Base-by-base conservation (phyloP, 2,888 invertebrate genomes). In the Leptinotarsa tumamoca region DNA sequence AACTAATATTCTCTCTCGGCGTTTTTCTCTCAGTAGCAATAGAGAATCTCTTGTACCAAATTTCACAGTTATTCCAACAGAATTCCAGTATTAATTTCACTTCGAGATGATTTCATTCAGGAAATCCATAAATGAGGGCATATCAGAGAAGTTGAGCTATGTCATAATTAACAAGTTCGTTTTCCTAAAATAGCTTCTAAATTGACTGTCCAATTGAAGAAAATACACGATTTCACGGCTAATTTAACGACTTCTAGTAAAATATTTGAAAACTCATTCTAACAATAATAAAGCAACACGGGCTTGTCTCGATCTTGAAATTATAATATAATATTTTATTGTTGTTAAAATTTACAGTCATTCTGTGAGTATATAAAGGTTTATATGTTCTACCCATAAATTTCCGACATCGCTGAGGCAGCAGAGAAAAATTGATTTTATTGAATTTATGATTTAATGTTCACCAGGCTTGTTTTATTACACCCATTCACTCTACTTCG, bases 371-470 rank as follows among this genome's bases (percentile, higher is more conserved):
- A 85, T 86, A 85, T 86, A 86, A 87, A 85, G 84, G 83, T 87
- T 87, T 86, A 87, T 85, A 82, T 83, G 84, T 83, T 84, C 83
- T 82, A 79, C 78, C 82, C 83, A 86, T 87, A 87, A 87, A 85
- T 84, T 84, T 75, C 77, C 77, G 66, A 74, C 77, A 75, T 77
- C 72, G 75, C 75, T 72, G 74, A 80, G 74, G 72, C 68, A 51
- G 71, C 68, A 75, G 77, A 75, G 84, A 85, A 86, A 87, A 86
- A 85, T 84, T 82, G 80, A 79, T 87, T 87, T 87, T 87, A 87
- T 87, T 87, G 87, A 87, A 87, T 87, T 86, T 87, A 87, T 87
- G 87, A 87, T 87, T 87, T 87, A 87, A 84, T 83, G 84, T 85
- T 74, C 56, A 73, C 71, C 73, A 71, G 73, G 58, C 58, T 7